These are phyloP conservation scores for Mantis religiosa DNA, from an alignment of 2,888 invertebrate genomes.

Conservation along the genomic window DNA sequence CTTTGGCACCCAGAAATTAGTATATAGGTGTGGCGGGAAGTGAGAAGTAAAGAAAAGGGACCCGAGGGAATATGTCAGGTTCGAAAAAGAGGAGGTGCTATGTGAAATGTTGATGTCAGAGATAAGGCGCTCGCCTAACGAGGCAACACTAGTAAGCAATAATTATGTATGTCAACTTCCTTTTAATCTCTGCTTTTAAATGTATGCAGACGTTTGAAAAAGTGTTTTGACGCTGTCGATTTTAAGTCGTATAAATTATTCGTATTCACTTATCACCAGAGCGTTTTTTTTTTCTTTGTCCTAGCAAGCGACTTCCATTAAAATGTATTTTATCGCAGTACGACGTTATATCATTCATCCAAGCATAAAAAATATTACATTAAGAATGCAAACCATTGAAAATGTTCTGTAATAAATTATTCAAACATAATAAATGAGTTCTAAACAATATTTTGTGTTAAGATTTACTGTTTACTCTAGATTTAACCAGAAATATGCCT, in stretches of 20 bases:
- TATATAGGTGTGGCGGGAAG: background rate
- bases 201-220: background rate
- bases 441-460: too few relatives aligned
- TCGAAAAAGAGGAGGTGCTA: background rate
- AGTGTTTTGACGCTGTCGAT: background rate
- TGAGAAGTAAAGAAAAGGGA: background rate
- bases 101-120: background rate
- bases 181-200: background rate
- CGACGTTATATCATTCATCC: too few relatives aligned
- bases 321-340: too few relatives aligned
- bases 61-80: background rate
- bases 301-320: too few relatives aligned
- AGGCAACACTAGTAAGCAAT: background rate
- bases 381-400: too few relatives aligned
- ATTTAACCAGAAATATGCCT: too few relatives aligned
- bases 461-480: too few relatives aligned
- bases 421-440: too few relatives aligned
- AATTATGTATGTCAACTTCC: background rate
- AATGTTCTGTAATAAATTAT: too few relatives aligned
- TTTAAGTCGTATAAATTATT: background rate
- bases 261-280: background rate
- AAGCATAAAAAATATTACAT: too few relatives aligned
- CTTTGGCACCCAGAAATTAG: background rate
- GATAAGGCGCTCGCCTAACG: background rate
- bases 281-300: background rate